A percentile compares a stretch with the other conserved stretches of the same genome.
These are phyloP conservation scores for Calyptommatus sinebrachiatus DNA, from an alignment of 2,113 vertebrate species.

Conservation along the genomic window DNA sequence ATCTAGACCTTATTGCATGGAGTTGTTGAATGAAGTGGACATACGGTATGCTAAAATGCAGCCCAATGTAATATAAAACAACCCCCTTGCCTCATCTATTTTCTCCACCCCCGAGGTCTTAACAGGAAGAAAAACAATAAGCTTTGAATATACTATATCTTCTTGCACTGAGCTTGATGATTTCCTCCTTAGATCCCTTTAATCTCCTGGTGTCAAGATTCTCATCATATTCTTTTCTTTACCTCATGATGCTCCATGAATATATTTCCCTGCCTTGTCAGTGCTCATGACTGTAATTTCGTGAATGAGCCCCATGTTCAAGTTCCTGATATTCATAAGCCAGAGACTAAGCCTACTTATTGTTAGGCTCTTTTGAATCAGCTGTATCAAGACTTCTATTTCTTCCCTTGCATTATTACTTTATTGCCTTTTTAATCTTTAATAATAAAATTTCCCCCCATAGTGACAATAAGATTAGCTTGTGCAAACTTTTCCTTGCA, in stretches of 20 bases:
- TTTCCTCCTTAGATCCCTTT: conserved; percentile 43
- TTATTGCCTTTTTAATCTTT: conserved; percentile 75
- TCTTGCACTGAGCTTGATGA: conserved; percentile 37
- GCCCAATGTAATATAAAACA: too few species aligned
- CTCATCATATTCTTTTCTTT: conserved; percentile 53
- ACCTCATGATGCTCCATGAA: conserved; percentile 12
- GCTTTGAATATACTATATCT: conserved; percentile 27
- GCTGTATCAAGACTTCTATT: conserved; percentile 68
- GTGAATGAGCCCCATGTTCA: conserved; percentile 25
- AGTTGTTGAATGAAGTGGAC: not conserved
- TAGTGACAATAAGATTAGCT: conserved; percentile 59
- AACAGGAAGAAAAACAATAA: conserved; percentile 32
- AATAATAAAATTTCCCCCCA: conserved; percentile 65
- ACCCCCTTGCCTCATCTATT: not conserved
- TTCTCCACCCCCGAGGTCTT: not conserved
- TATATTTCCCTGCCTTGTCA: conserved; percentile 21
- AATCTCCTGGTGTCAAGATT: conserved; percentile 55
- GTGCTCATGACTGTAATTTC: conserved; percentile 45
- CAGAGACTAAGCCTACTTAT: conserved; percentile 58
- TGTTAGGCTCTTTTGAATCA: conserved; percentile 56
- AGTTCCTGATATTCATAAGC: conserved; percentile 42
- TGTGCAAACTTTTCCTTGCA: conserved; percentile 54
- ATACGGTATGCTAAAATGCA: not conserved
- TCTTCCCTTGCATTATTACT: conserved; percentile 65
- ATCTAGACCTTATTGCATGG: not conserved